Percentiles rank a stretch among this genome's conserved stretches.
phyloP scores from a whole-genome alignment of 2,113 vertebrate genomes.

The Oostethus manadensis region DNA sequence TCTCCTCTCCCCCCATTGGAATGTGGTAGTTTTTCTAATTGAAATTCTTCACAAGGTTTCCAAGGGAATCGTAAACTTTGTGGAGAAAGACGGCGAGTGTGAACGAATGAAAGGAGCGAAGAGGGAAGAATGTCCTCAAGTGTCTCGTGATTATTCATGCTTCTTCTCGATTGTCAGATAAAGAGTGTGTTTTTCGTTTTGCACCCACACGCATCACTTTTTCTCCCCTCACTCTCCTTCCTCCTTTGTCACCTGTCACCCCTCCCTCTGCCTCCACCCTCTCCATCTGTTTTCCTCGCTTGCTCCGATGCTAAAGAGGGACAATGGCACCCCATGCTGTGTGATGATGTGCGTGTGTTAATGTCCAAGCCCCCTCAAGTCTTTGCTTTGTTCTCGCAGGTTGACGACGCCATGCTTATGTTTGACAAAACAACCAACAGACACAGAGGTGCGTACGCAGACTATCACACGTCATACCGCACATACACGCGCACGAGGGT shows the following conservation, averaged over 20 bases:
- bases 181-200: slow-evolving; percentile 41
- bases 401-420: slow-evolving; percentile 96
- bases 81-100: slow-evolving; percentile 44
- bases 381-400: slow-evolving; percentile 72
- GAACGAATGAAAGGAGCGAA: slow-evolving; percentile 36
- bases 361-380: slow-evolving; percentile 50
- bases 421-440: slow-evolving; percentile 98
- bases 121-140: slow-evolving; percentile 26
- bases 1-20: slow-evolving; percentile 43
- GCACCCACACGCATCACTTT: slow-evolving; percentile 27
- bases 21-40: slow-evolving; percentile 62
- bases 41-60: slow-evolving; percentile 73
- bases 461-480: neutral
- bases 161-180: slow-evolving; percentile 10
- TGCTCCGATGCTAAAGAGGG: slow-evolving; percentile 53
- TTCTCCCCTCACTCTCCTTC: slow-evolving; percentile 30
- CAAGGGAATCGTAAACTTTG: slow-evolving; percentile 74
- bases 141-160: slow-evolving; percentile 6
- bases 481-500: slow-evolving; percentile 7
- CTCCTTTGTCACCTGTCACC: slow-evolving; percentile 68
- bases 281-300: slow-evolving; percentile 63
- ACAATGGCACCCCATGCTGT: slow-evolving; percentile 71
- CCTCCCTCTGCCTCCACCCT: slow-evolving; percentile 48
- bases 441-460: slow-evolving; percentile 80
- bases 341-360: slow-evolving; percentile 51